Percentiles rank a stretch among this genome's conserved stretches.
Evolutionary conservation across 2,113 vertebrate genomes (phyloP).

Genomic region (Synchiropus splendidus): DNA sequence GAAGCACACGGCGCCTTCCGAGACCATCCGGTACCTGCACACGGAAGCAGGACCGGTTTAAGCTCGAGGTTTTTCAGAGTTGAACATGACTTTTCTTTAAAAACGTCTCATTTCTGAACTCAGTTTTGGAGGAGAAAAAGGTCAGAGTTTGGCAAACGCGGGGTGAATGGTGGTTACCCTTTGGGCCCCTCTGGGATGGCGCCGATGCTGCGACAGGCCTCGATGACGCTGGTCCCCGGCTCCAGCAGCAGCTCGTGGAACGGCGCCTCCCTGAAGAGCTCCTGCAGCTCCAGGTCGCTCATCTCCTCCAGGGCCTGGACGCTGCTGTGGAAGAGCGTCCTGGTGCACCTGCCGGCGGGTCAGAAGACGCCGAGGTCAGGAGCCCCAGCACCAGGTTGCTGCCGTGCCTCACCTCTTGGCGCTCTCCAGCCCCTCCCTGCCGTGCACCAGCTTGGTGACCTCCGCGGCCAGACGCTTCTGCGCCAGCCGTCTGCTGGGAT

Average conservation of each 20-base stretch:
- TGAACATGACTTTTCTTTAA: too few relatives aligned
- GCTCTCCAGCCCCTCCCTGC: conserved; percentile 83
- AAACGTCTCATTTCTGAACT: too few relatives aligned
- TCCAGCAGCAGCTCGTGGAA: conserved; percentile 85
- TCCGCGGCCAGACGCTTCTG: conserved; percentile 92
- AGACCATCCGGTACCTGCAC: conserved; percentile 81
- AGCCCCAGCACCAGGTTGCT: too few relatives aligned
- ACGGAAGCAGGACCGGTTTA: conserved; percentile 3
- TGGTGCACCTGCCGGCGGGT: conserved; percentile 72
- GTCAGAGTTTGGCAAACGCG: too few relatives aligned
- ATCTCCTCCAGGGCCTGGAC: conserved; percentile 78
- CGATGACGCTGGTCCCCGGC: conserved; percentile 80
- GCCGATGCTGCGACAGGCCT: conserved; percentile 73
- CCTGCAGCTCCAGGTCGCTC: conserved; percentile 84
- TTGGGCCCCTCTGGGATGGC: conserved; percentile 83
- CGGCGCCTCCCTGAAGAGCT: conserved; percentile 82
- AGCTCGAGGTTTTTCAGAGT: too few relatives aligned
- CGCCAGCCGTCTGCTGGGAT: conserved; percentile 78
- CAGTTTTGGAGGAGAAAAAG: too few relatives aligned
- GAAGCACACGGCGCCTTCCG: conserved; percentile 81
- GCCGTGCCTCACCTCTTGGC: conserved; percentile 80
- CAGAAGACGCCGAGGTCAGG: not conserved
- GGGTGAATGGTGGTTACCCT: conserved; percentile 67
- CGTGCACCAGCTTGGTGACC: conserved; percentile 93
- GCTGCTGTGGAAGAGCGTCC: conserved; percentile 77